Evolutionary conservation across 1,140 invertebrate genomes (phyloP).

Genomic region (Adoxophyes honmai): DNA sequence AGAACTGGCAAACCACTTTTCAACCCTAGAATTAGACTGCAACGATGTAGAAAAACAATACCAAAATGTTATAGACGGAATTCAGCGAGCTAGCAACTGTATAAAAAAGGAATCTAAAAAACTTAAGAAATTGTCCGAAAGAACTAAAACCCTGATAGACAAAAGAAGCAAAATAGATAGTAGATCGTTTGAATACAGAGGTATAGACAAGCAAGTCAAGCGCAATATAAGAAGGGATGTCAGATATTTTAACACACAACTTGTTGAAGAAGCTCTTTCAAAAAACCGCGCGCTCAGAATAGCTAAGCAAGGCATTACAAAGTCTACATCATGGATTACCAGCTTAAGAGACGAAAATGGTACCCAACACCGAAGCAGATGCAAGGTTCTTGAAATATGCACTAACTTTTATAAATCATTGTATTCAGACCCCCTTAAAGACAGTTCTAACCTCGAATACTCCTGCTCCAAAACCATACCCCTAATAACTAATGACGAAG

Average conservation of each 20-base stretch:
- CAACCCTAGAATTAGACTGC: background rate
- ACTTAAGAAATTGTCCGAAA: background rate
- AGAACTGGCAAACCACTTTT: background rate
- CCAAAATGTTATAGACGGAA: background rate
- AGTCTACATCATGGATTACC: background rate
- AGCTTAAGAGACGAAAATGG: background rate
- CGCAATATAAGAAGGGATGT: conserved; percentile 1
- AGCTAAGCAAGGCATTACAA: background rate
- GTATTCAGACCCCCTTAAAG: too few species aligned
- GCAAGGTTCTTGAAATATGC: too few species aligned
- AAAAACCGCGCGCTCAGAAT: background rate
- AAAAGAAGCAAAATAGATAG: background rate
- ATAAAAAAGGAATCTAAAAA: background rate
- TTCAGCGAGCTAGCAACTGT: background rate
- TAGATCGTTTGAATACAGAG: background rate
- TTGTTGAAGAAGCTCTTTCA: background rate
- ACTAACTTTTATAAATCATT: too few species aligned
- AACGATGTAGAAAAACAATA: background rate
- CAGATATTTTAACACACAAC: background rate
- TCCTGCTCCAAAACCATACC: too few species aligned
- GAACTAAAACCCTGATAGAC: background rate
- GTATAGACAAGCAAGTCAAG: conserved; percentile 5
- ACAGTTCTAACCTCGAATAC: too few species aligned
- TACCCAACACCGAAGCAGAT: background rate
- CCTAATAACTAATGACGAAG: too few species aligned